Conservation (phyloP, 2,888 invertebrate species). For the Melanophora roralis region DNA sequence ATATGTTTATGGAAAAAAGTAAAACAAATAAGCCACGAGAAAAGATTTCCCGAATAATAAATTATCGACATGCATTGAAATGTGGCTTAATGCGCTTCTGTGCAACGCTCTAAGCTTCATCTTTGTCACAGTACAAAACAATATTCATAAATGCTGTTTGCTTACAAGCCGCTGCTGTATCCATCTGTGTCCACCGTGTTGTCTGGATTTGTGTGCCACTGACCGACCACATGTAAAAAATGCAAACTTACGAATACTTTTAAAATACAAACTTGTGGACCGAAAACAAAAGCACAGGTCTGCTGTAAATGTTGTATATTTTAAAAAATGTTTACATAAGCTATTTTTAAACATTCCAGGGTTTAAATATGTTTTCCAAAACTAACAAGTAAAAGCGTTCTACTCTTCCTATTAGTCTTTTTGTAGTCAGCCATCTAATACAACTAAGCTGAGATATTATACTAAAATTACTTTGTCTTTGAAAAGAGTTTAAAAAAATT, state of each 20-base stretch:
- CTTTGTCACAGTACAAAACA: conserved; percentile 41
- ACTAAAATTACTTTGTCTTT: no score
- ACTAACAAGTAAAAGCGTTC: no score
- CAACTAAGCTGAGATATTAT: no score
- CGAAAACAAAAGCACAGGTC: conserved; percentile 1
- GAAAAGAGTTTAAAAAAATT: no score
- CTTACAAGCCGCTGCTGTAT: conserved; percentile 35
- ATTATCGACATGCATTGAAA: conserved; percentile 70
- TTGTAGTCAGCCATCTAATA: no score
- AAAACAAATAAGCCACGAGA: conserved; percentile 75
- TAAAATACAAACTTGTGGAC: background rate
- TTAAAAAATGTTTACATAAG: no score
- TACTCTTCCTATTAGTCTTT: no score
- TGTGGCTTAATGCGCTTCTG: conserved; percentile 67
- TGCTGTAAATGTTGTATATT: no score
- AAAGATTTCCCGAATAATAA: conserved; percentile 76
- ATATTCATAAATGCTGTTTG: background rate
- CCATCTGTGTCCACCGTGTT: conserved; percentile 40
- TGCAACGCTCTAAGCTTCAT: conserved; percentile 62
- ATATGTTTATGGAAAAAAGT: conserved; percentile 65
- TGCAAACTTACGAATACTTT: background rate
- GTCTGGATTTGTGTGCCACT: background rate
- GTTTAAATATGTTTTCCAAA: no score
- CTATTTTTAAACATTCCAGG: no score
- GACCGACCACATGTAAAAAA: conserved; percentile 38